phyloP scores from a whole-genome alignment of 1,140 invertebrate genomes.

The Pollicipes pollicipes region DNA sequence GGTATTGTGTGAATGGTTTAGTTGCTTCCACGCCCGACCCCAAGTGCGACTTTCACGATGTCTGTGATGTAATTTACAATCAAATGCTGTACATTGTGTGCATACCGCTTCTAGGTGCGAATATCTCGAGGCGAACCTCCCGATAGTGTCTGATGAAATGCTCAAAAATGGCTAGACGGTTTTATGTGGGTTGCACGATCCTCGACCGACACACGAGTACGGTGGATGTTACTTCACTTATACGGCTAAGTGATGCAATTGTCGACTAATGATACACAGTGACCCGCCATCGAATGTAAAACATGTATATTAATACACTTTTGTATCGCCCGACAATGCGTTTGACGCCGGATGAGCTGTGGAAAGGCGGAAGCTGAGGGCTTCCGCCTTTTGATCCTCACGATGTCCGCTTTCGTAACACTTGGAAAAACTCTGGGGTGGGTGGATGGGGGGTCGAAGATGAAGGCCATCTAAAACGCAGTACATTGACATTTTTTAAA shows the following conservation, averaged over 20 bases:
- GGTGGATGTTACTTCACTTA: background rate
- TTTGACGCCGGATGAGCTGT: too few relatives aligned
- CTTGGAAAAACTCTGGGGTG: too few relatives aligned
- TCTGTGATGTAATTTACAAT: constrained; percentile 1
- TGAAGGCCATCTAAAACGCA: too few relatives aligned
- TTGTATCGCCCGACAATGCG: background rate
- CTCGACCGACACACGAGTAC: too few relatives aligned
- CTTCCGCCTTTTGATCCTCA: too few relatives aligned
- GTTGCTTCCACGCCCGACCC: background rate
- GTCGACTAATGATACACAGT: background rate
- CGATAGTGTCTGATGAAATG: background rate
- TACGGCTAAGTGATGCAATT: background rate
- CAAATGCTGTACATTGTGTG: background rate
- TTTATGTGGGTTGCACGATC: background rate
- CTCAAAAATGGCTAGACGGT: background rate
- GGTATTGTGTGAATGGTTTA: too few relatives aligned
- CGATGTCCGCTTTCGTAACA: too few relatives aligned
- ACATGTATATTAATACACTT: constrained; percentile 2
- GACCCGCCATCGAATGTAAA: background rate
- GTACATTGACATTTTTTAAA: too few relatives aligned
- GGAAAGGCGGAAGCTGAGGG: too few relatives aligned
- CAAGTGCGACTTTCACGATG: background rate
- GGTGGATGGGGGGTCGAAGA: too few relatives aligned
- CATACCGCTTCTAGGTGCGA: background rate
- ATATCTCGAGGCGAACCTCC: background rate